These are phyloP conservation scores for Cyaniris semiargus DNA, from an alignment of 2,888 invertebrate species.

Conservation along the genomic window DNA sequence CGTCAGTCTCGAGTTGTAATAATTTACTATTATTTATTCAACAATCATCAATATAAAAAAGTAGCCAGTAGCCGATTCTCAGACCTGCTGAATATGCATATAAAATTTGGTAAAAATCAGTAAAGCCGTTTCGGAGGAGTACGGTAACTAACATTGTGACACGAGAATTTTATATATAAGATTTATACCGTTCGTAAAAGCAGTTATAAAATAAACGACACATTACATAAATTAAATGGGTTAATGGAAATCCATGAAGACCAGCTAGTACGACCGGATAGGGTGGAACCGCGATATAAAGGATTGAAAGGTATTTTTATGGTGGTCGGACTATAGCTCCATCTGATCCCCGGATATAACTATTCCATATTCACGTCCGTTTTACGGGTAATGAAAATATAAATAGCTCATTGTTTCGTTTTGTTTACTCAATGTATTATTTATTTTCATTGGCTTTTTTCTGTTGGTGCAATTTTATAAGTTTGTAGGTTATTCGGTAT, in stretches of 20 bases:
- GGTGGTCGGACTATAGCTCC: not conserved
- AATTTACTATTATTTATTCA: too few relatives aligned
- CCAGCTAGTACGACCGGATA: constrained; percentile 2
- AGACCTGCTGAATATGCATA: too few relatives aligned
- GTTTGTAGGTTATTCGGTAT: not conserved
- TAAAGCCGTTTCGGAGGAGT: too few relatives aligned
- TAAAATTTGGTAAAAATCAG: too few relatives aligned
- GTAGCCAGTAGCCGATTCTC: too few relatives aligned
- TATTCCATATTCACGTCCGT: constrained; percentile 9
- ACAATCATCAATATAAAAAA: too few relatives aligned
- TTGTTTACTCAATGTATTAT: not conserved
- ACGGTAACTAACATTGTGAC: too few relatives aligned
- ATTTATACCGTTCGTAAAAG: constrained; percentile 24
- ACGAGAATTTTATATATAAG: too few relatives aligned
- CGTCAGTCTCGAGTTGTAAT: too few relatives aligned
- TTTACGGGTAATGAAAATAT: constrained; percentile 22
- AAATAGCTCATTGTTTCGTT: constrained; percentile 5
- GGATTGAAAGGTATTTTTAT: not conserved
- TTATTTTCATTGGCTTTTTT: not conserved
- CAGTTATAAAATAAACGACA: constrained; percentile 16
- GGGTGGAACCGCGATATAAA: not conserved
- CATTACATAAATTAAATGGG: constrained; percentile 14
- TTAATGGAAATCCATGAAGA: constrained; percentile 18
- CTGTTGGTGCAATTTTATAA: not conserved
- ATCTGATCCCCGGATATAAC: constrained; percentile 16